Conservation (phyloP, 2,113 vertebrate genomes). For the Dipodomys spectabilis region DNA sequence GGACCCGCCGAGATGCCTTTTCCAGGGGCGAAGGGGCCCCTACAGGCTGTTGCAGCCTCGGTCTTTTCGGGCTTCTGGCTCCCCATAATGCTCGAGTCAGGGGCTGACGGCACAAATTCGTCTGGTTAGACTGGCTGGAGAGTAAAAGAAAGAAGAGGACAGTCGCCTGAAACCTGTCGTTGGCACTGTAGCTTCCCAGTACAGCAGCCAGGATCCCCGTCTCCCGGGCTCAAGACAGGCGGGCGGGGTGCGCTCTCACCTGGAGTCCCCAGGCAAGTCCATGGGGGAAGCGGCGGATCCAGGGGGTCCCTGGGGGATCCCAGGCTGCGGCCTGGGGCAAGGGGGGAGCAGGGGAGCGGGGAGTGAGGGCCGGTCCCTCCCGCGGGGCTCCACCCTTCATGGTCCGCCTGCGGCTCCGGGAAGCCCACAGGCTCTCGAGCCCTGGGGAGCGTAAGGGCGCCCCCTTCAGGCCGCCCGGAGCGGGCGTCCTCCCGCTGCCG, state of each 20-base stretch:
- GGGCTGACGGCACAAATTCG: conserved; percentile 79
- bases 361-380: conserved; percentile 72
- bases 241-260: conserved; percentile 79
- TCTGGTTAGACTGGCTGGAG: conserved; percentile 53
- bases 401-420: conserved; percentile 42
- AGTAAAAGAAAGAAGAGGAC: conserved; percentile 51
- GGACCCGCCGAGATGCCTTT: conserved; percentile 76
- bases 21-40: conserved; percentile 74
- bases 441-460: conserved; percentile 10
- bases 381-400: conserved; percentile 77
- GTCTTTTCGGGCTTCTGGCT: conserved; percentile 74
- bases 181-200: conserved; percentile 50
- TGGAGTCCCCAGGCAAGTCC: conserved; percentile 81
- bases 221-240: conserved; percentile 75
- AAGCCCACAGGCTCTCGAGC: conserved; percentile 43
- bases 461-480: conserved; percentile 47
- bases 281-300: conserved; percentile 79
- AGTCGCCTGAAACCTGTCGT: conserved; percentile 24
- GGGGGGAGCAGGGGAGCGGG: conserved; percentile 69
- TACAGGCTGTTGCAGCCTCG: conserved; percentile 69
- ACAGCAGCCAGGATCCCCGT: conserved; percentile 57
- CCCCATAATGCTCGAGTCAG: conserved; percentile 71
- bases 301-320: conserved; percentile 79
- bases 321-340: conserved; percentile 75
- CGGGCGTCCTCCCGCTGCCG: conserved; percentile 40